These are phyloP conservation scores for Protonibea diacanthus DNA, from an alignment of 2,797 vertebrate genomes.

Conservation along the genomic window DNA sequence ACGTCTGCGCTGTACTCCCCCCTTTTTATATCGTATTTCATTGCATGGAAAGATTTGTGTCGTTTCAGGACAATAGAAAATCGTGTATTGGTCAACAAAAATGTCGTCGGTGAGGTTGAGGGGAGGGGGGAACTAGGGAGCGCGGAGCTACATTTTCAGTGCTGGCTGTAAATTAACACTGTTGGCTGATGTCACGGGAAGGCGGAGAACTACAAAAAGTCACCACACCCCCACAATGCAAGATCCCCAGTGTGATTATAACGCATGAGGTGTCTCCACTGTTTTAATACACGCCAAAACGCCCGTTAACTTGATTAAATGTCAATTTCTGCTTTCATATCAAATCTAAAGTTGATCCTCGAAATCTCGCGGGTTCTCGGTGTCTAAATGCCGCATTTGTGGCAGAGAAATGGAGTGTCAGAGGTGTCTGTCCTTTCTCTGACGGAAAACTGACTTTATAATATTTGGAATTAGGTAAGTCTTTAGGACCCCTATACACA, in stretches of 20 bases:
- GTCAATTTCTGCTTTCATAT: background rate
- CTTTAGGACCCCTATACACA: background rate
- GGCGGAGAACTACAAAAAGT: constrained; percentile 72
- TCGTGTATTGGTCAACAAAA: background rate
- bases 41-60: background rate
- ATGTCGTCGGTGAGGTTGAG: constrained; percentile 27
- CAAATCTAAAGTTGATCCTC: background rate
- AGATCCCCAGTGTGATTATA: constrained; percentile 28
- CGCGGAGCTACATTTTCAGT: constrained; percentile 55
- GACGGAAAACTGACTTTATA: too few species aligned
- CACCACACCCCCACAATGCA: constrained; percentile 74
- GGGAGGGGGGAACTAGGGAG: background rate
- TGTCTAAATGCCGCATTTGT: background rate
- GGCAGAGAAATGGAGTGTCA: background rate
- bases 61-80: background rate
- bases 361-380: constrained; percentile 14
- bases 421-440: background rate
- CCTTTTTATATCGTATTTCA: background rate
- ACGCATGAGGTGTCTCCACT: background rate
- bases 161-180: constrained; percentile 79
- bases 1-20: constrained; percentile 4
- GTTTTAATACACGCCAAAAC: constrained; percentile 23
- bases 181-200: constrained; percentile 79
- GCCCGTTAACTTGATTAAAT: background rate
- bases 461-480: background rate